A percentile compares a stretch with the other conserved stretches of the same genome.
phyloP scores from a whole-genome alignment of 2,113 vertebrate genomes.

The Siniperca knerii region DNA sequence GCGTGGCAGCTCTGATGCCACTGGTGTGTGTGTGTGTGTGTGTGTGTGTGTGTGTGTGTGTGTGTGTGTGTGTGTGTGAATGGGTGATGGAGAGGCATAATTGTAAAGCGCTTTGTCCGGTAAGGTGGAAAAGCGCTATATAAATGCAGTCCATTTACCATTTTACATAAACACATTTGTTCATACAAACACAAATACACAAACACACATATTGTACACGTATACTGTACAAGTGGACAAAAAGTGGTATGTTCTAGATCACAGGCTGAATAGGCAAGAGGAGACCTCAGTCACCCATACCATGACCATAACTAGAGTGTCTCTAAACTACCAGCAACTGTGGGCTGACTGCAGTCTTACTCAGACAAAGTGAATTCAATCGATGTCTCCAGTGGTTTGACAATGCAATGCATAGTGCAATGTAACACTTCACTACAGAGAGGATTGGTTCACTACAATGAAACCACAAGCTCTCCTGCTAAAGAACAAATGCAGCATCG shows the following conservation, averaged over 20 bases:
- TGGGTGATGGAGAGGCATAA: too few species aligned
- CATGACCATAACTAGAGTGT: conserved; percentile 39
- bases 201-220: neutral
- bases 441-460: conserved; percentile 33
- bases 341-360: conserved; percentile 35
- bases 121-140: too few species aligned
- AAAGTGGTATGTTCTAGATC: conserved; percentile 16
- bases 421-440: conserved; percentile 44
- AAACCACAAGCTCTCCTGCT: conserved; percentile 49
- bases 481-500: conserved; percentile 47
- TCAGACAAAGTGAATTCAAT: conserved; percentile 43
- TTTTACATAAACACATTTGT: neutral
- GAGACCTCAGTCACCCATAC: conserved; percentile 24
- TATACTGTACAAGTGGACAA: neutral
- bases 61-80: too few species aligned
- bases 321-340: conserved; percentile 35
- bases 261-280: conserved; percentile 5
- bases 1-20: too few species aligned
- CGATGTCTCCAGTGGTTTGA: conserved; percentile 54
- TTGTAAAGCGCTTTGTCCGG: too few species aligned
- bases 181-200: conserved; percentile 23
- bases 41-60: too few species aligned
- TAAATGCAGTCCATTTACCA: too few species aligned
- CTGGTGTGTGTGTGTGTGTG: too few species aligned
- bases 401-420: conserved; percentile 43